These are phyloP conservation scores for Furcula furcula DNA, from an alignment of 2,888 invertebrate species.

Conservation along the genomic window DNA sequence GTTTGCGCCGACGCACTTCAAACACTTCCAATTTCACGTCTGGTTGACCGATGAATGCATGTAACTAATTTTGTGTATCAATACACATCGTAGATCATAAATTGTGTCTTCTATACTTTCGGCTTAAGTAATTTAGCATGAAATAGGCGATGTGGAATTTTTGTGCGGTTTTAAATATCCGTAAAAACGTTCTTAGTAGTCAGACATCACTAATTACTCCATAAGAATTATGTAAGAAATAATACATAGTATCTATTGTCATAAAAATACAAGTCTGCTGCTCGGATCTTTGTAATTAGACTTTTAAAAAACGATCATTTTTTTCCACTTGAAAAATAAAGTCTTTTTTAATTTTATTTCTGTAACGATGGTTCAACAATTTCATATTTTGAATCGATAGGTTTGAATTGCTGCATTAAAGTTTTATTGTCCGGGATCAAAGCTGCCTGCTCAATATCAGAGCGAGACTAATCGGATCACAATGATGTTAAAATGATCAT, in stretches of 20 bases:
- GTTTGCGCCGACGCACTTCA: conserved; percentile 54
- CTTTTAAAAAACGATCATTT: not conserved
- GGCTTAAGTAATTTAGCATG: conserved; percentile 48
- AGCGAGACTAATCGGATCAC: conserved; percentile 56
- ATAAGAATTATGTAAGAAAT: too few species aligned
- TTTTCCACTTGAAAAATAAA: too few species aligned
- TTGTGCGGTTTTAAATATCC: not conserved
- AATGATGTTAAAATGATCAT: conserved; percentile 36
- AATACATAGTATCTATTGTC: too few species aligned
- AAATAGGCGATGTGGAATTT: conserved; percentile 47
- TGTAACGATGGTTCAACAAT: conserved; percentile 1
- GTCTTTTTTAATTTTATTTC: too few species aligned
- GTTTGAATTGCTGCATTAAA: conserved; percentile 23
- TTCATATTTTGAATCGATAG: conserved; percentile 33
- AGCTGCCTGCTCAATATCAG: conserved; percentile 44
- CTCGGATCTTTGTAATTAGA: too few species aligned
- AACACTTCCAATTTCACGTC: conserved; percentile 75
- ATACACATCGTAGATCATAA: conserved; percentile 52
- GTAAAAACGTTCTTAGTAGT: not conserved
- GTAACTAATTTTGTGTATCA: conserved; percentile 70
- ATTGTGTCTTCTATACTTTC: conserved; percentile 39
- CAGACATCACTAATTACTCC: too few species aligned
- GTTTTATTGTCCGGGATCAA: conserved; percentile 52
- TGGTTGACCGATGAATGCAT: conserved; percentile 65
- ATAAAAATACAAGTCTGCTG: too few species aligned